These are phyloP conservation scores for Apistogramma diplotaenia DNA, from an alignment of 2,113 vertebrate species.

Conservation along the genomic window DNA sequence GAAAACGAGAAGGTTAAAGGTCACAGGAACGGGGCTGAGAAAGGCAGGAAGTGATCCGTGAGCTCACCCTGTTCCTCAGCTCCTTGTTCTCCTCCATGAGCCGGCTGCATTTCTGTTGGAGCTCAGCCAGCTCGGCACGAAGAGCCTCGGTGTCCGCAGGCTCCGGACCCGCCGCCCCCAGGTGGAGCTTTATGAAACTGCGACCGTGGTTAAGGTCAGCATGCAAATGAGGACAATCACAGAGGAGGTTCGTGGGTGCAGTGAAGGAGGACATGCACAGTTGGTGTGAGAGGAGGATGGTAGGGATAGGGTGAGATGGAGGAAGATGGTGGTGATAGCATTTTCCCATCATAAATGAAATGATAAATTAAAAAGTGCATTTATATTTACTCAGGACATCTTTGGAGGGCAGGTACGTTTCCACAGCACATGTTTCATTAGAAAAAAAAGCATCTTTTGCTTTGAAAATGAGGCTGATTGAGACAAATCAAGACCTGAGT, in stretches of 20 bases:
- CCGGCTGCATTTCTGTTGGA: slow-evolving; percentile 87
- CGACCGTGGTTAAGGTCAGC: slow-evolving; percentile 69
- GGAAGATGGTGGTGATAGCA: no score
- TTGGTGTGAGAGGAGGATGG: no score
- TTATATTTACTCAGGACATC: not conserved
- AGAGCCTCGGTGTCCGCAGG: slow-evolving; percentile 83
- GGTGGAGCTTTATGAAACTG: slow-evolving; percentile 93
- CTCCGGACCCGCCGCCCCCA: slow-evolving; percentile 82
- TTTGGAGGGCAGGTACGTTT: no score
- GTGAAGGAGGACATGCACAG: no score
- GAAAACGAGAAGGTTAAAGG: not conserved
- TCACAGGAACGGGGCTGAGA: rapidly evolving
- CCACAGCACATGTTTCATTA: no score
- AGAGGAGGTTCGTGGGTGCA: no score
- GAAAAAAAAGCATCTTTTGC: no score
- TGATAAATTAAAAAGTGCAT: not conserved
- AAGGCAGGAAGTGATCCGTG: not conserved
- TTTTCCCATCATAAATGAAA: not conserved
- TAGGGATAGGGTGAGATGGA: no score
- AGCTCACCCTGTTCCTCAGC: slow-evolving; percentile 84
- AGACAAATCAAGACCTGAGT: not conserved
- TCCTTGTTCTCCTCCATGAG: slow-evolving; percentile 90
- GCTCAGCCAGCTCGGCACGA: slow-evolving; percentile 84
- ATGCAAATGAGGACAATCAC: not conserved
- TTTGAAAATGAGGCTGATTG: no score